These are phyloP conservation scores for Pipistrellus nathusii DNA, from an alignment of 2,797 vertebrate species.

Conservation along the genomic window DNA sequence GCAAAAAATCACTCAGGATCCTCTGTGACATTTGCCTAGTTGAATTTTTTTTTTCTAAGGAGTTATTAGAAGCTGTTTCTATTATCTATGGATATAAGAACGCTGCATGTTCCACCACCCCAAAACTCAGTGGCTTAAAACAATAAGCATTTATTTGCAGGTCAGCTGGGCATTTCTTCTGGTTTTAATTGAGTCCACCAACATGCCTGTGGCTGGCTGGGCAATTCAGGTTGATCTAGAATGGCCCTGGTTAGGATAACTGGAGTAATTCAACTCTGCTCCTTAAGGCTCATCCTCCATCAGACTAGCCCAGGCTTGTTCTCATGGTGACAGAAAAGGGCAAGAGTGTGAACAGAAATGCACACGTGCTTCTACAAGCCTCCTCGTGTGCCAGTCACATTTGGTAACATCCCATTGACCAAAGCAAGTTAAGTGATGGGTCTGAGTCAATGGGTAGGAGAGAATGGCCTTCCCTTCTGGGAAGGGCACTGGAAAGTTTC, in stretches of 20 bases:
- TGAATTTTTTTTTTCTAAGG: background rate
- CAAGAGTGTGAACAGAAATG: conserved; percentile 24
- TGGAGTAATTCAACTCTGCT: conserved; percentile 34
- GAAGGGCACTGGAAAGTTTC: conserved; percentile 24
- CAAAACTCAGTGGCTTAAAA: conserved; percentile 52
- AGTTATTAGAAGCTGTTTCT: conserved; percentile 14
- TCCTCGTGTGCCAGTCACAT: conserved; percentile 14
- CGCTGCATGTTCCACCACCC: background rate
- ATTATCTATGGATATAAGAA: conserved; percentile 35
- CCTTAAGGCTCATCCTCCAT: background rate
- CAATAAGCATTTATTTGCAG: conserved; percentile 42
- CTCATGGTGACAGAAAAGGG: conserved; percentile 7
- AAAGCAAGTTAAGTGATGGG: conserved; percentile 54
- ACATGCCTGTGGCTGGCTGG: background rate
- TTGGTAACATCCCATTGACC: conserved; percentile 30
- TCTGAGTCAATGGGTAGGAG: background rate
- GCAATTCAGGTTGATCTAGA: conserved; percentile 25
- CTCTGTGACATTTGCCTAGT: conserved; percentile 3
- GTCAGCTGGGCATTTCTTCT: conserved; percentile 36
- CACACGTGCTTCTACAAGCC: background rate
- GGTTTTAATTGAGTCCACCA: conserved; percentile 46
- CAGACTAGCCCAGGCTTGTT: background rate
- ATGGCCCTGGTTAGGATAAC: background rate
- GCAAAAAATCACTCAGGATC: conserved; percentile 27
- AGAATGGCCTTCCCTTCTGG: background rate